A percentile compares a stretch with the other conserved stretches of the same genome.
These are phyloP conservation scores for Silurus lanzhouensis DNA, from an alignment of 2,797 vertebrate genomes.

Conservation along the genomic window DNA sequence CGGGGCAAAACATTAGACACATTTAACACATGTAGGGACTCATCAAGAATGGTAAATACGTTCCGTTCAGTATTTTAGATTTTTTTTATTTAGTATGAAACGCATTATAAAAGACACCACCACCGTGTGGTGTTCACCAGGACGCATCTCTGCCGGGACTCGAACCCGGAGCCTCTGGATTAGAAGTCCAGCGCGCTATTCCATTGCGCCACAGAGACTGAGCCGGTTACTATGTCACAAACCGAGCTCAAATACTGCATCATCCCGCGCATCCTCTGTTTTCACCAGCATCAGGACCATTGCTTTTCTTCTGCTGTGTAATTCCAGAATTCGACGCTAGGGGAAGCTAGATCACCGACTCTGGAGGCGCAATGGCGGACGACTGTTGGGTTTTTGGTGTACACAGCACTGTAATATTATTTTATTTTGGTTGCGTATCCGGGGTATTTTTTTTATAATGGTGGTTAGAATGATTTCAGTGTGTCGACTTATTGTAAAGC, in stretches of 20 bases:
- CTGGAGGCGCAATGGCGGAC: slow-evolving; percentile 25
- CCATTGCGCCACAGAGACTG: slow-evolving; percentile 98
- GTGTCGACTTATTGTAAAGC: neutral
- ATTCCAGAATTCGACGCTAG: slow-evolving; percentile 32
- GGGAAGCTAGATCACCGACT: slow-evolving; percentile 29
- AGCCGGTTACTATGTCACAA: slow-evolving; percentile 53
- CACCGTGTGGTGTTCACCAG: neutral
- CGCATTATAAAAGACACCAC: slow-evolving; percentile 25
- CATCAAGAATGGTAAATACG: neutral
- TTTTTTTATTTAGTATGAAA: neutral
- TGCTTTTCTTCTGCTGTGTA: neutral
- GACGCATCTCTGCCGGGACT: slow-evolving; percentile 99
- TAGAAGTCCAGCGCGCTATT: slow-evolving; percentile 88
- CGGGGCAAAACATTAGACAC: neutral
- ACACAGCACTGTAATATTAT: neutral
- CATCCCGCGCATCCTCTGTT: slow-evolving; percentile 39
- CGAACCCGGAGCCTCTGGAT: slow-evolving; percentile 99
- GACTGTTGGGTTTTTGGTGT: neutral
- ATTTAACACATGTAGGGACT: neutral
- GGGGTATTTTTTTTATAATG: neutral
- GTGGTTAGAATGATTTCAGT: neutral
- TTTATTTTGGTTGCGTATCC: neutral
- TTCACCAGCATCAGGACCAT: slow-evolving; percentile 63
- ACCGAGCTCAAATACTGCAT: slow-evolving; percentile 66
- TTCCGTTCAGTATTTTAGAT: neutral